Conservation (phyloP, 2,797 vertebrate species). For the Typhlichthys eigenmanni region DNA sequence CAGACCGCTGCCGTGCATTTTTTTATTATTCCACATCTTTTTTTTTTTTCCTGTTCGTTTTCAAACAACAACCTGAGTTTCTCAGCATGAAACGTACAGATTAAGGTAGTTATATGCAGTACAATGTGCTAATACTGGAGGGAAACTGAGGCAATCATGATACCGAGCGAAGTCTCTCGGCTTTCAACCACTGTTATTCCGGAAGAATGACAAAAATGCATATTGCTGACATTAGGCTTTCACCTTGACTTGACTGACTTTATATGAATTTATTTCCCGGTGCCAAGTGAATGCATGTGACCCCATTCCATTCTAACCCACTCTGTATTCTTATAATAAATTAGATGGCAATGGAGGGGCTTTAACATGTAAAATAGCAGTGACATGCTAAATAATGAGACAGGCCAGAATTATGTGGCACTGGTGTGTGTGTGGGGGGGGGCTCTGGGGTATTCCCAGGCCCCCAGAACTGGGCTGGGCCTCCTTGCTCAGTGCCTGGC, state of each 20-base stretch:
- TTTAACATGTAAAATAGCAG: slow-evolving; percentile 87
- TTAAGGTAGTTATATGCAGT: slow-evolving; percentile 58
- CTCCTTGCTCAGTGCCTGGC: slow-evolving; percentile 50
- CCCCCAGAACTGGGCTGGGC: slow-evolving; percentile 58
- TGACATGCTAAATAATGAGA: slow-evolving; percentile 89
- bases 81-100: slow-evolving; percentile 58
- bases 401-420: slow-evolving; percentile 76
- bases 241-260: slow-evolving; percentile 85
- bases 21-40: slow-evolving; percentile 11
- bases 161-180: slow-evolving; percentile 28
- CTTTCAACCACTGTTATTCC: slow-evolving; percentile 57
- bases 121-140: slow-evolving; percentile 17
- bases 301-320: slow-evolving; percentile 76
- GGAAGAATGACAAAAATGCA: slow-evolving; percentile 59
- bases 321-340: slow-evolving; percentile 83
- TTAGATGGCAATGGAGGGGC: slow-evolving; percentile 78
- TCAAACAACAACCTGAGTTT: slow-evolving; percentile 62
- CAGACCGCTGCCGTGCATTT: slow-evolving; percentile 54
- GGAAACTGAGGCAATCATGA: slow-evolving; percentile 41
- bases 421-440: slow-evolving; percentile 26
- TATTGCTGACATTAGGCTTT: slow-evolving; percentile 76
- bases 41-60: slow-evolving; percentile 22
- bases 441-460: slow-evolving; percentile 79
- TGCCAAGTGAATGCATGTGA: slow-evolving; percentile 71
- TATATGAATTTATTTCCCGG: slow-evolving; percentile 75